Evolutionary conservation across 1,140 invertebrate genomes (phyloP).

Genomic region (Rhopalosiphum maidis): DNA sequence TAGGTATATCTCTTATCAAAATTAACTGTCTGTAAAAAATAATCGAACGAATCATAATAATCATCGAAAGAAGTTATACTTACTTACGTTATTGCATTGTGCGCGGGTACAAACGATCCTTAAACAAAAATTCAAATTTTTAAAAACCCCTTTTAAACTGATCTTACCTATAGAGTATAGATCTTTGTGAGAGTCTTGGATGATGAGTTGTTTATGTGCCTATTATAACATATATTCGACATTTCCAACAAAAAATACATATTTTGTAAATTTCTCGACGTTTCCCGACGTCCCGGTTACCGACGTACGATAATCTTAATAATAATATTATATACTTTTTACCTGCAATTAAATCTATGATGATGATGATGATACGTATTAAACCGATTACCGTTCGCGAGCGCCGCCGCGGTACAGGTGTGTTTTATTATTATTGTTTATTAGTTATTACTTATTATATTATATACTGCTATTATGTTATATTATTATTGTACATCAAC

Average conservation of each 20-base stretch:
- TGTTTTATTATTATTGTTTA: background rate
- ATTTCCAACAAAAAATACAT: background rate
- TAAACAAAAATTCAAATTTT: background rate
- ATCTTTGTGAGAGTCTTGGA: background rate
- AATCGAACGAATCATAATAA: background rate
- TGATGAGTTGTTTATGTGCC: background rate
- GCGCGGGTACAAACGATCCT: background rate
- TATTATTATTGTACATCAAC: conserved; percentile 17
- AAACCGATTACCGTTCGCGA: background rate
- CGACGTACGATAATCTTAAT: background rate
- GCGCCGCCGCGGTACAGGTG: background rate
- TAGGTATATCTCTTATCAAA: background rate
- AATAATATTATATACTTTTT: background rate
- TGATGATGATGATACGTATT: background rate
- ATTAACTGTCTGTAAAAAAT: background rate
- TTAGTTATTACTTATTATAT: background rate
- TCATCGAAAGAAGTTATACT: no score
- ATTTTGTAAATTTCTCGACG: background rate
- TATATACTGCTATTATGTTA: background rate
- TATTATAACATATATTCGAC: background rate
- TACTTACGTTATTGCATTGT: no score
- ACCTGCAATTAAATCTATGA: background rate
- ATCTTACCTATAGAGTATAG: background rate
- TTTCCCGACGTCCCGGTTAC: background rate
- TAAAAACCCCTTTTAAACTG: background rate